These are phyloP conservation scores for Meleagris gallopavo DNA, from an alignment of 2,113 vertebrate genomes.

Conservation along the genomic window DNA sequence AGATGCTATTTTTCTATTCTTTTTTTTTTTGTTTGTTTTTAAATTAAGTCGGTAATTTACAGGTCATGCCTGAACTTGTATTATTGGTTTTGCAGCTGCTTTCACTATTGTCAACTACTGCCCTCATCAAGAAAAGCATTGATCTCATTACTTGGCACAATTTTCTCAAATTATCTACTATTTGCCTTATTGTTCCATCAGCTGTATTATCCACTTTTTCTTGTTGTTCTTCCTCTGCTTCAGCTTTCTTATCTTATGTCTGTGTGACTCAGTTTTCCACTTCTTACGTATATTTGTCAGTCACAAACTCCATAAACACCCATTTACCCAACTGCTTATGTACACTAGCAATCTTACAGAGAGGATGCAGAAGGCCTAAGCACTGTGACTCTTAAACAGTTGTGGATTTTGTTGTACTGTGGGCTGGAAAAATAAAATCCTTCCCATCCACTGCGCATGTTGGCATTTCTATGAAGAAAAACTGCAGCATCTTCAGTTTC, in stretches of 20 bases:
- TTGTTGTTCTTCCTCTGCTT: neutral
- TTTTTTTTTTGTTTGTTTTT: neutral
- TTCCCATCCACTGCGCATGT: neutral
- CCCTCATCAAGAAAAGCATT: neutral
- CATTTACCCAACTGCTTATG: neutral
- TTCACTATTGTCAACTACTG: neutral
- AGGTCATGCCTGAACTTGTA: neutral
- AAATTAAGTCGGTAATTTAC: neutral
- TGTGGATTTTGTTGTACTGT: neutral
- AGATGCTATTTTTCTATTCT: neutral
- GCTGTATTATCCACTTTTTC: neutral
- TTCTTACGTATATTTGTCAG: neutral
- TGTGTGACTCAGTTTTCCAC: neutral
- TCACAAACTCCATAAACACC: neutral
- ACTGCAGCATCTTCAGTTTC: neutral
- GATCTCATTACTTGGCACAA: neutral
- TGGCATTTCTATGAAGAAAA: neutral
- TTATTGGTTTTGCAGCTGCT: neutral
- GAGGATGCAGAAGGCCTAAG: neutral
- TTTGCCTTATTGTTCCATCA: neutral
- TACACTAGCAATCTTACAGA: neutral
- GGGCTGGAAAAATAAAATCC: neutral
- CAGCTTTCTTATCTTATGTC: neutral
- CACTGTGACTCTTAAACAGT: neutral
- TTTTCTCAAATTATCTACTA: constrained; percentile 27